Evolutionary conservation across 2,888 invertebrate species (phyloP).

Genomic region (Argyresthia goedartella): DNA sequence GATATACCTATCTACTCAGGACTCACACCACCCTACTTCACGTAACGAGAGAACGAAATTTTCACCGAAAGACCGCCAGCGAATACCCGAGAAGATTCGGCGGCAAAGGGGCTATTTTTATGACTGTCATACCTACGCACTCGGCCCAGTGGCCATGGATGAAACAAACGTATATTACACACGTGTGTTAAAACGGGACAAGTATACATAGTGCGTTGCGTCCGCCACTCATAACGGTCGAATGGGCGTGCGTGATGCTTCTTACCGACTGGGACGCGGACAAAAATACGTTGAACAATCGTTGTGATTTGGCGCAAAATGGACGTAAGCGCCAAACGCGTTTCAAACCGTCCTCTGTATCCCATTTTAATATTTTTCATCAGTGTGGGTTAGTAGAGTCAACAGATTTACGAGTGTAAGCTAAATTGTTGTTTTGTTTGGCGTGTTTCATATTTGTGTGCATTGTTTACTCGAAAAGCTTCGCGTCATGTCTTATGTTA

Average conservation of each 20-base stretch:
- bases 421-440: too few relatives aligned
- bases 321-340: conserved; percentile 32
- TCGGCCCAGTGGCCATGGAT: conserved; percentile 63
- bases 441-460: too few relatives aligned
- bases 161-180: conserved; percentile 40
- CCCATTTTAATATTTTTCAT: too few relatives aligned
- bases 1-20: conserved; percentile 11
- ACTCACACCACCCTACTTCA: conserved; percentile 32
- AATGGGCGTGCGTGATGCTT: conserved; percentile 72
- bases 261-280: conserved; percentile 66
- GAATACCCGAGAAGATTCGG: conserved; percentile 60
- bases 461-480: too few relatives aligned
- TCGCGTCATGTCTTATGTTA: too few relatives aligned
- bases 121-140: conserved; percentile 67
- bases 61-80: conserved; percentile 40
- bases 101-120: conserved; percentile 71
- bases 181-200: conserved; percentile 58
- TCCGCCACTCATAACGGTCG: conserved; percentile 68
- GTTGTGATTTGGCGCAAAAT: conserved; percentile 35
- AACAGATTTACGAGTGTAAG: too few relatives aligned
- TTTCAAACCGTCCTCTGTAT: not conserved
- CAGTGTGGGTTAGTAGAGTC: too few relatives aligned
- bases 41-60: conserved; percentile 59
- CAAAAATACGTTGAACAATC: conserved; percentile 70
- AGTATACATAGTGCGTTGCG: conserved; percentile 58